Evolutionary conservation across 2,888 invertebrate species (phyloP).

Genomic region (Pyrocoelia pectoralis): DNA sequence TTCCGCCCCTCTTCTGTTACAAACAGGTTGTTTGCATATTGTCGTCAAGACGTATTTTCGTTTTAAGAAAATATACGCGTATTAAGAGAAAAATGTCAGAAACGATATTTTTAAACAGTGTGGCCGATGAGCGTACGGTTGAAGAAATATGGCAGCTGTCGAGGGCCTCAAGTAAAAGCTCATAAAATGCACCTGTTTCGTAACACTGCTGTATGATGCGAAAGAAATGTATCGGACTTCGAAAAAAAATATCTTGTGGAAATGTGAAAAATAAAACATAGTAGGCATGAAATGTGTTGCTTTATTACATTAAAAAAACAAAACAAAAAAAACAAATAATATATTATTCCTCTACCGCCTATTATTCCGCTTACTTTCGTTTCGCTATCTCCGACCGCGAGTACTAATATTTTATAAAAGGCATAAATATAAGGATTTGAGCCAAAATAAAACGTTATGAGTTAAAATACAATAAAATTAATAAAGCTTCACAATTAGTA

Average conservation of each 20-base stretch:
- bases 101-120: slow-evolving; percentile 16
- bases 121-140: slow-evolving; percentile 22
- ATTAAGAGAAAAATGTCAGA: slow-evolving; percentile 10
- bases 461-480: too few species aligned
- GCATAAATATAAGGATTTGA: too few species aligned
- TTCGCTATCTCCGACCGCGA: too few species aligned
- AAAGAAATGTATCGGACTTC: slow-evolving; percentile 24
- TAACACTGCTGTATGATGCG: slow-evolving; percentile 35
- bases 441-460: too few species aligned
- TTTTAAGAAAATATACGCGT: neutral
- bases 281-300: too few species aligned
- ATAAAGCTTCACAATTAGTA: too few species aligned
- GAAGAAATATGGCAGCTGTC: slow-evolving; percentile 36
- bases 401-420: too few species aligned
- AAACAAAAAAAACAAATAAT: neutral
- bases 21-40: slow-evolving; percentile 30
- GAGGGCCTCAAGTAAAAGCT: slow-evolving; percentile 32
- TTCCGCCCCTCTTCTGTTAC: slow-evolving; percentile 20
- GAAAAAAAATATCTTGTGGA: neutral
- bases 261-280: too few species aligned
- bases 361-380: too few species aligned
- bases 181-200: slow-evolving; percentile 42
- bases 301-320: too few species aligned
- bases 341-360: too few species aligned
- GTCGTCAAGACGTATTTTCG: slow-evolving; percentile 13